These are phyloP conservation scores for Acanthiza pusilla DNA, from an alignment of 2,797 vertebrate species.

Conservation along the genomic window DNA sequence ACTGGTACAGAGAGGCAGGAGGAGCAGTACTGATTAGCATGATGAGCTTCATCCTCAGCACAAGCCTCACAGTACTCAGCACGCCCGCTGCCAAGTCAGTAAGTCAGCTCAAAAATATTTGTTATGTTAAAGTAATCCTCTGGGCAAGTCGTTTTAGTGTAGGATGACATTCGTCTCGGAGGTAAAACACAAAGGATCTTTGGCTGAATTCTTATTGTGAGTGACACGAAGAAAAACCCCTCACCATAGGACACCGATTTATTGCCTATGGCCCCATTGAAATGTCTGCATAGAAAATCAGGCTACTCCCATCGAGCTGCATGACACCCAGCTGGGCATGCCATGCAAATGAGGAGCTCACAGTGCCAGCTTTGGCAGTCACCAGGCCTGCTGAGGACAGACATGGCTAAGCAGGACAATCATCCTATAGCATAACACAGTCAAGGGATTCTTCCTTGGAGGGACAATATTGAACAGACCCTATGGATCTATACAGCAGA, in stretches of 20 bases:
- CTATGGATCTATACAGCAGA: not conserved
- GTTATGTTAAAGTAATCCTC: slow-evolving; percentile 21
- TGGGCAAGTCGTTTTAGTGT: not conserved
- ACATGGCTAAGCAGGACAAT: not conserved
- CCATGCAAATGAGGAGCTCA: not conserved
- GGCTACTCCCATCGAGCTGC: not conserved
- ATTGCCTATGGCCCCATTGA: not conserved
- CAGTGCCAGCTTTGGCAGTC: not conserved
- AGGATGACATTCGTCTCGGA: not conserved
- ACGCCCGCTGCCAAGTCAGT: not conserved
- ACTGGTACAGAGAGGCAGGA: not conserved
- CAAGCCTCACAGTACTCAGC: not conserved
- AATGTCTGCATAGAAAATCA: not conserved
- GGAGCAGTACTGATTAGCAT: not conserved
- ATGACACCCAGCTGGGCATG: not conserved
- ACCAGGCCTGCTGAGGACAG: not conserved
- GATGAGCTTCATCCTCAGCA: not conserved
- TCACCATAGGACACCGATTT: not conserved
- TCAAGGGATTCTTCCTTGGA: not conserved
- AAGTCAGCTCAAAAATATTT: slow-evolving; percentile 22
- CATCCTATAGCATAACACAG: not conserved
- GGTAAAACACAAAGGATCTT: not conserved
- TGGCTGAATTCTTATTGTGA: not conserved
- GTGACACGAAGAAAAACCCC: not conserved
- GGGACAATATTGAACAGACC: not conserved